Evolutionary conservation across 2,113 vertebrate genomes (phyloP), one percentile per base, ranked within the genome.

Genomic region (Piaya cayana): DNA sequence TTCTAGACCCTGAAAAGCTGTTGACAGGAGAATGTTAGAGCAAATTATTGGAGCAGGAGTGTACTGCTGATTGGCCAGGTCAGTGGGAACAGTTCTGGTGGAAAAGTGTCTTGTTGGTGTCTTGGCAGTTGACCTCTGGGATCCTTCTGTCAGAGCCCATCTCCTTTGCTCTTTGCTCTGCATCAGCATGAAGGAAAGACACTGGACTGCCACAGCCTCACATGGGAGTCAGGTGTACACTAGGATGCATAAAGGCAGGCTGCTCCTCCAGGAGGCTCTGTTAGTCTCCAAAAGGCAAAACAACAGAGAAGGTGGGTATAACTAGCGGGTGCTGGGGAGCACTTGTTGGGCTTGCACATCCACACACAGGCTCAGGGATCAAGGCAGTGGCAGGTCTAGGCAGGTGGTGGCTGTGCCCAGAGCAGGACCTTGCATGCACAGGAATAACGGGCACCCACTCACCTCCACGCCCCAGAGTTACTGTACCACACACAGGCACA

Each of bases 391-490:
- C 71, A 82, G 8, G 13, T 9, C 9, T 19, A 1, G 3, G 14
- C 3, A 0, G 7, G 13, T 3, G 14, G 16, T 9, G 25, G 21
- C 30, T 10, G 6, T n/a, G 16, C 22, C n/a, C 26, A 2, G 15
- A 36, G 20, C 11, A 55, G 13, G 7, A 65, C 12, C 19, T 23
- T 2, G 0, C 23, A 13, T 0, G 2, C 22, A 13, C 5, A 1
- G 5, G 32, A 2, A 4, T 18, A 34, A 11, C 1, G 5, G 19
- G 27, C 59, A 0, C 22, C 22, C 0, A 0, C 8, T 63, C 26
- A 12, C 2, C 1, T 18, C 45, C 1, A 1, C 42, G 16, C 1
- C 0, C 6, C 1, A 1, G 27, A 26, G 43, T 25, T 32, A 42
- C 29, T 11, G 19, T 20, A 8, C 62, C 27, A 26, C 8, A 10